Conservation (phyloP, 2,113 vertebrate species). For the Hucho hucho region DNA sequence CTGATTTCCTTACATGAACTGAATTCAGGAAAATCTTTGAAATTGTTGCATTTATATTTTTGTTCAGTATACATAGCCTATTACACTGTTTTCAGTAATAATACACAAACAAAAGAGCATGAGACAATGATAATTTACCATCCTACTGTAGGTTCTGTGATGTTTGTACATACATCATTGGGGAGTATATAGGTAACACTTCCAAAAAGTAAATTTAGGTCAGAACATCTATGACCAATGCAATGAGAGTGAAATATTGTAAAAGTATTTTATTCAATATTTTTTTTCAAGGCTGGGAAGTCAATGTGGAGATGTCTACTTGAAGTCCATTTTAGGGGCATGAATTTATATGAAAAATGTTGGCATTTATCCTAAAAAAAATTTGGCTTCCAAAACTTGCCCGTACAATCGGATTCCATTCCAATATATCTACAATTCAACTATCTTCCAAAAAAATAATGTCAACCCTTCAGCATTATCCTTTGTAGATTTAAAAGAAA, state of each 20-base stretch:
- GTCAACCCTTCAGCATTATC: constrained; percentile 64
- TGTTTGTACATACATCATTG: too few species aligned
- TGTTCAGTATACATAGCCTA: too few species aligned
- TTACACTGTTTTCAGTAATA: too few species aligned
- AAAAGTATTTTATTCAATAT: constrained; percentile 78
- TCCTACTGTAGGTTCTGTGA: too few species aligned
- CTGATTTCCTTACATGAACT: too few species aligned
- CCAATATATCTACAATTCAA: constrained; percentile 54
- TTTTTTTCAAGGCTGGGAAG: constrained; percentile 62
- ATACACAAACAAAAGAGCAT: too few species aligned
- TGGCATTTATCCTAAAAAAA: constrained; percentile 63
- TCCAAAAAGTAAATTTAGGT: neutral
- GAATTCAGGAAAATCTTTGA: too few species aligned
- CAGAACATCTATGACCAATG: constrained; percentile 20
- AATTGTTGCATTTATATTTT: too few species aligned
- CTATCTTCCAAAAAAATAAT: constrained; percentile 52
- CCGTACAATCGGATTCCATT: constrained; percentile 47
- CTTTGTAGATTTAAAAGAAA: constrained; percentile 54
- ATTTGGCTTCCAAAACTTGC: constrained; percentile 67
- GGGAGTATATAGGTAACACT: neutral
- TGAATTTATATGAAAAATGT: constrained; percentile 64
- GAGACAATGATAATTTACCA: too few species aligned
- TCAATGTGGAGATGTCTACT: constrained; percentile 54
- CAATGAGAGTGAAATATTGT: constrained; percentile 50
- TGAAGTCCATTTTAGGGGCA: constrained; percentile 56